Base-by-base conservation (phyloP, 2,113 vertebrate species). In the Anser cygnoides region DNA sequence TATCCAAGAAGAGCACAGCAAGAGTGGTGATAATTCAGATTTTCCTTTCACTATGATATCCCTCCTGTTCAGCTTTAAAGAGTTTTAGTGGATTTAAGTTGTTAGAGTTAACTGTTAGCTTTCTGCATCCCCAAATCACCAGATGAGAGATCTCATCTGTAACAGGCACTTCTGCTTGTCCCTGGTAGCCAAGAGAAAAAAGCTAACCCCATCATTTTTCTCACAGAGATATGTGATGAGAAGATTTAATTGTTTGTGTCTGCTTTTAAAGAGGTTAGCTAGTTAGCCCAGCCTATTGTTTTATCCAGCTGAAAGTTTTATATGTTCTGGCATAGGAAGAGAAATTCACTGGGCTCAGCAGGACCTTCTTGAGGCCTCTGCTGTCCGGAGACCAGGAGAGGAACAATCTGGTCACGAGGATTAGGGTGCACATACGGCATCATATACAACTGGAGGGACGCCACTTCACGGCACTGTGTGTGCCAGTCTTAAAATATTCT, bases 241-340 rank as follows among this genome's bases (percentile, higher is more conserved):
- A 94, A 72, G 70, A 70, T 84, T 57, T 92, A 77, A 92, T 72
- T 84, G 87, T 57, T 88, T 78, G 52, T 55, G 46, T 44, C 75
- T 57, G 8, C 33, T 95, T 94, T 93, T 73, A 95, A 96, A 82
- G 66, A 58, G 46, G 74, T 70, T 77, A 82, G 58, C 77, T 87
- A 84, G 77, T 82, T 96, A 84, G 66, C 74, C 52, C 13, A 49
- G 92, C 66, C 72, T 88, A 72, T 66, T 78, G 70, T 66, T 95
- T 62, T 31, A 82, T 66, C 84, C 95, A 97, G 90, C 77, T 93
- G 80, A 58, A 95, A 73, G 50, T 37, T 25, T 84, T 52, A 78
- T n/a, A 39, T 2, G 4, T 84, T 84, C 77, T 96, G 92, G 89
- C 74, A 87, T 58, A 66, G 43, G 52, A 84, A 50, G 44, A 76